Evolutionary conservation across 2,797 vertebrate species (phyloP).

Genomic region (Eulemur coronatus): DNA sequence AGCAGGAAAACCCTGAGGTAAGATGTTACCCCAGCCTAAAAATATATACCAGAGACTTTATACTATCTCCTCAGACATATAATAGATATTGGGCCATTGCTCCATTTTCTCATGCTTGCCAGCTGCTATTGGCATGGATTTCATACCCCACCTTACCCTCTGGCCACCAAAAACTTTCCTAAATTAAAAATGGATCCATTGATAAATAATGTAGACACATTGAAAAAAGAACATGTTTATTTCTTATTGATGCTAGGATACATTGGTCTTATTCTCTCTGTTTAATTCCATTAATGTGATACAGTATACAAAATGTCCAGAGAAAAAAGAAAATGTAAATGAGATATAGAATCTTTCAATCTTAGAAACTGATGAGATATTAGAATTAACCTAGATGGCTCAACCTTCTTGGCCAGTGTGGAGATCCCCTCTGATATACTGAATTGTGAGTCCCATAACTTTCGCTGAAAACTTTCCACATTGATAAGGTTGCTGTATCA

Average conservation of each 20-base stretch:
- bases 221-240: background rate
- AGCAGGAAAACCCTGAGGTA: background rate
- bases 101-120: background rate
- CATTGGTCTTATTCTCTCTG: conserved; percentile 14
- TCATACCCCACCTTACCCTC: background rate
- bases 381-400: background rate
- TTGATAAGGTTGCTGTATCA: background rate
- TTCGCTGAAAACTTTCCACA: background rate
- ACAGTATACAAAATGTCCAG: conserved; percentile 7
- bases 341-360: background rate
- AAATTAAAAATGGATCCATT: conserved; percentile 52
- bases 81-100: background rate
- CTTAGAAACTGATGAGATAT: background rate
- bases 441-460: background rate
- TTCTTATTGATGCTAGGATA: conserved; percentile 16
- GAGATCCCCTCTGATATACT: background rate
- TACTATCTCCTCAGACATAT: background rate
- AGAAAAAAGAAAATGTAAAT: conserved; percentile 29
- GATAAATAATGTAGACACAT: conserved; percentile 44
- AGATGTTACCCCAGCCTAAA: background rate
- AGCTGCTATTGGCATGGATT: conserved; percentile 34
- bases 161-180: background rate
- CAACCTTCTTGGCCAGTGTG: background rate
- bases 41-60: background rate
- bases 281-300: background rate